A percentile compares a stretch with the other conserved stretches of the same genome.
phyloP scores from a whole-genome alignment of 1,140 invertebrate species.

The Drosophila varians region DNA sequence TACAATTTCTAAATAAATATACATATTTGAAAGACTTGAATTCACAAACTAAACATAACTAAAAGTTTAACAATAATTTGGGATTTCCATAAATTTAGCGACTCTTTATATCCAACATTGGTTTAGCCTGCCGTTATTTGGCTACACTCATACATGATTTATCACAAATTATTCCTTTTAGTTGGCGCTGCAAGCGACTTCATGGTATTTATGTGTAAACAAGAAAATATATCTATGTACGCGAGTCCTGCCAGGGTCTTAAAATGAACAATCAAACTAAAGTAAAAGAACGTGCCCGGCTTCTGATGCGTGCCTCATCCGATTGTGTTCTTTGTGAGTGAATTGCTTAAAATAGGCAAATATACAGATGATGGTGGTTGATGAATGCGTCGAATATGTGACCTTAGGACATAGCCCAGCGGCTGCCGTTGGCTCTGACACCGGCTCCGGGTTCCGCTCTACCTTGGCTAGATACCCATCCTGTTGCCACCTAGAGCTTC shows the following conservation, averaged over 20 bases:
- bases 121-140: constrained; percentile 1
- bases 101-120: background rate
- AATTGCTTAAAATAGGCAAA: constrained; percentile 69
- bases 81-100: constrained; percentile 27
- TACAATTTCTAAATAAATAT: constrained; percentile 51
- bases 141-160: constrained; percentile 24
- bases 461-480: background rate
- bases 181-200: constrained; percentile 37
- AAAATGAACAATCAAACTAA: constrained; percentile 9
- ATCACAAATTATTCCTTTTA: constrained; percentile 62
- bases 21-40: constrained; percentile 25
- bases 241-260: background rate
- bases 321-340: constrained; percentile 6
- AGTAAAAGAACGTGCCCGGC: constrained; percentile 14
- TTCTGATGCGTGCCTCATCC: constrained; percentile 20
- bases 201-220: constrained; percentile 39
- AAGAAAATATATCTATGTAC: constrained; percentile 35
- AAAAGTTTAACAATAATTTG: constrained; percentile 24
- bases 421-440: constrained; percentile 8
- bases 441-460: background rate
- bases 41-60: constrained; percentile 40
- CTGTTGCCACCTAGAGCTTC: constrained; percentile 56
- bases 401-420: constrained; percentile 29
- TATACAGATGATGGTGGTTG: constrained; percentile 56
- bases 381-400: constrained; percentile 13